These are phyloP conservation scores for Protula sp. DNA, from an alignment of 2,888 invertebrate genomes.

Conservation along the genomic window DNA sequence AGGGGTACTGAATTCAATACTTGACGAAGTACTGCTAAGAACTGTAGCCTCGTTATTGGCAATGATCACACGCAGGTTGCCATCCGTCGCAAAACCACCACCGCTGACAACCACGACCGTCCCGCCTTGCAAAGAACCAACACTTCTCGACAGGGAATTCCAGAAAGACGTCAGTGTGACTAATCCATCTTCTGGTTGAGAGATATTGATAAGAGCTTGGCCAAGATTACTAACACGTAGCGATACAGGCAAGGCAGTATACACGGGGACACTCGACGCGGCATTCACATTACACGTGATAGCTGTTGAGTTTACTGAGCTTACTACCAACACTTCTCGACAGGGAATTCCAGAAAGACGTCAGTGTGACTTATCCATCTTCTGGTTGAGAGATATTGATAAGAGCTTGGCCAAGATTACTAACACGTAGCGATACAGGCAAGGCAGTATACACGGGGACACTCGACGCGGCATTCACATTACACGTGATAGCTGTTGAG, in stretches of 20 bases:
- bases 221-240: neutral
- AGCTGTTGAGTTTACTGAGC: constrained; percentile 8
- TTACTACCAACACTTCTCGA: neutral
- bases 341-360: neutral
- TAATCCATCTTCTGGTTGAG: neutral
- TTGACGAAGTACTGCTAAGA: too few relatives aligned
- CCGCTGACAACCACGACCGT: constrained; percentile 6
- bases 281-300: constrained; percentile 26
- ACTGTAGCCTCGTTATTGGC: too few relatives aligned
- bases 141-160: neutral
- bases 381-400: neutral
- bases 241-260: neutral
- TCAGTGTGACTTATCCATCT: neutral
- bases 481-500: constrained; percentile 19
- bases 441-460: neutral
- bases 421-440: neutral
- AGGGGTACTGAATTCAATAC: too few relatives aligned
- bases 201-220: neutral
- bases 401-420: neutral
- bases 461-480: constrained; percentile 29
- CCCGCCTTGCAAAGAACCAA: constrained; percentile 6
- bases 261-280: constrained; percentile 19
- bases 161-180: neutral
- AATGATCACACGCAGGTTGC: too few relatives aligned
- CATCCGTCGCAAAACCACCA: constrained; percentile 7